phyloP scores from a whole-genome alignment of 2,888 invertebrate species.

The Tuberolachnus salignus region DNA sequence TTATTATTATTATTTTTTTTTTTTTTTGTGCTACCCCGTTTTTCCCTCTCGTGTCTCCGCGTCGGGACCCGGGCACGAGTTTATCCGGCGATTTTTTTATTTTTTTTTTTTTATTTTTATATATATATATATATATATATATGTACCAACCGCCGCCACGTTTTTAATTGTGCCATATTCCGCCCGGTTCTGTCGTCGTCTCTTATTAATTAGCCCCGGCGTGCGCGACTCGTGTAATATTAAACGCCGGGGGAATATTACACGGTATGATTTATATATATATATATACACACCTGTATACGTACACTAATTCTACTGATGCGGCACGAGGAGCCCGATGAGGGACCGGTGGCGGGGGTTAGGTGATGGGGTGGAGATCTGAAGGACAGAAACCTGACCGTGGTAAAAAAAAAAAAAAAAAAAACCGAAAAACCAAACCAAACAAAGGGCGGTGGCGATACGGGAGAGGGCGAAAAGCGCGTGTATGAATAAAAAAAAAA shows the following conservation, averaged over 20 bases:
- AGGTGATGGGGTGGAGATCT: not conserved
- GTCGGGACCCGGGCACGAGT: conserved; percentile 45
- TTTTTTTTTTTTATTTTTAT: too few species aligned
- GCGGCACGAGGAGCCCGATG: too few species aligned
- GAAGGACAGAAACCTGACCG: conserved; percentile 41
- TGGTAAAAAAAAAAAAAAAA: conserved; percentile 25
- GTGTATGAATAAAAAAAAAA: too few species aligned
- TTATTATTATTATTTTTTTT: conserved; percentile 12
- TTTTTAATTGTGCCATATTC: conserved; percentile 47
- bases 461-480: not conserved
- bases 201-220: conserved; percentile 49
- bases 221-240: conserved; percentile 44
- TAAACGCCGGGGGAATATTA: conserved; percentile 49
- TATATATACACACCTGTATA: too few species aligned
- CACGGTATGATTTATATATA: too few species aligned
- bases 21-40: not conserved
- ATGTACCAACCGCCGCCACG: not conserved
- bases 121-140: conserved; percentile 15
- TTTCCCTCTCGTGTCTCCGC: not conserved
- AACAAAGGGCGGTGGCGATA: conserved; percentile 23
- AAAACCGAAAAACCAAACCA: not conserved
- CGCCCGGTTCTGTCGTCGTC: conserved; percentile 21
- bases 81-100: too few species aligned
- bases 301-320: too few species aligned
- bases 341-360: not conserved